These are phyloP conservation scores for Mugil cephalus DNA, from an alignment of 2,113 vertebrate species.

Conservation along the genomic window DNA sequence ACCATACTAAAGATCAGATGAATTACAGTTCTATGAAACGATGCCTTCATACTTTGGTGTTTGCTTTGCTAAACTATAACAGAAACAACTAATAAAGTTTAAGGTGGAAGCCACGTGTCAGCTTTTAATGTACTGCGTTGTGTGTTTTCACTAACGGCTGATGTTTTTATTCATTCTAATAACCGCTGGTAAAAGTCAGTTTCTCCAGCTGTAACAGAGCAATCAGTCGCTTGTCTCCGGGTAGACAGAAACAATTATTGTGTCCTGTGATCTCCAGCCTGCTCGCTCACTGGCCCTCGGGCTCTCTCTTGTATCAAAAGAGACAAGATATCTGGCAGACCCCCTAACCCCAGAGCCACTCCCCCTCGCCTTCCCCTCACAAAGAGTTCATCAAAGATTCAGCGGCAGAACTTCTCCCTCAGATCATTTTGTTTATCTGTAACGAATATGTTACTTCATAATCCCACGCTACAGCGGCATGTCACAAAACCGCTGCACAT, in stretches of 20 bases:
- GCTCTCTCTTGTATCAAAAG: conserved; percentile 49
- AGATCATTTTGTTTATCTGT: conserved; percentile 4
- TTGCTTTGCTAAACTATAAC: conserved; percentile 88
- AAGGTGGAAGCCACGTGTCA: conserved; percentile 70
- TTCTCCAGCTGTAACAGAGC: conserved; percentile 41
- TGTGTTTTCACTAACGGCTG: conserved; percentile 12
- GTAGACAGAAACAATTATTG: conserved; percentile 61
- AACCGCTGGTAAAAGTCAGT: neutral
- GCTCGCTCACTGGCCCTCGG: conserved; percentile 45
- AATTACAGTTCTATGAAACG: conserved; percentile 77
- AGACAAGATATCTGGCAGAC: conserved; percentile 53
- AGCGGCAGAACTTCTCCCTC: conserved; percentile 12
- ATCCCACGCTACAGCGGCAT: no score
- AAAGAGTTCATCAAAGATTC: conserved; percentile 52
- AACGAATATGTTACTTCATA: conserved; percentile 6
- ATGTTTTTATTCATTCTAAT: conserved; percentile 22
- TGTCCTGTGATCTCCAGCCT: conserved; percentile 60
- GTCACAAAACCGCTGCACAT: neutral
- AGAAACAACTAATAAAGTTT: conserved; percentile 84
- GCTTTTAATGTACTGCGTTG: conserved; percentile 40
- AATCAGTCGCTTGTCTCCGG: conserved; percentile 41
- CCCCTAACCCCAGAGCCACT: conserved; percentile 31
- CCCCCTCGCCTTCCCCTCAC: conserved; percentile 31
- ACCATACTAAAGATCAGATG: conserved; percentile 81
- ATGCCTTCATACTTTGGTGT: conserved; percentile 88